These are phyloP conservation scores for Hipposideros larvatus DNA, from an alignment of 2,797 vertebrate species.

Conservation along the genomic window DNA sequence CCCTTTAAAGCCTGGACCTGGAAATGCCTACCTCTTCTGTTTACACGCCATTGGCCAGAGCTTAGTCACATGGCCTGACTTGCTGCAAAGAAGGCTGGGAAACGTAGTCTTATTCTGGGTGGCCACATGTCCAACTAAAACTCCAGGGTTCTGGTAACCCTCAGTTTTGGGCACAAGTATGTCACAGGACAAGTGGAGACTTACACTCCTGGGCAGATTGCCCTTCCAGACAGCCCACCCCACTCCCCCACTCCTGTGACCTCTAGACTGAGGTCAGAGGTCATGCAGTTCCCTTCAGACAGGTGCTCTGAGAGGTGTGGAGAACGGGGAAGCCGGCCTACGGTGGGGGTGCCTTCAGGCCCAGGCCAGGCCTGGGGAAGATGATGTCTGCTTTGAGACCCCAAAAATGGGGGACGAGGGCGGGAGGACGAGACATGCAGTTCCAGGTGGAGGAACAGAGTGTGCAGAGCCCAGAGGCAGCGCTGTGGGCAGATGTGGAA, in stretches of 20 bases:
- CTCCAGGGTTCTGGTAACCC: too few relatives aligned
- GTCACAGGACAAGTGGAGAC: neutral
- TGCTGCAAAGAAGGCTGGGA: neutral
- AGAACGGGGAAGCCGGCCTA: neutral
- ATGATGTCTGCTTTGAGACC: neutral
- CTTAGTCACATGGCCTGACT: neutral
- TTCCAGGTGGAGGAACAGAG: neutral
- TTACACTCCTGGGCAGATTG: neutral
- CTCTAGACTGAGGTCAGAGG: neutral
- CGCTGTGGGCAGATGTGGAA: fast-evolving
- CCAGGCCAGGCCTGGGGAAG: neutral
- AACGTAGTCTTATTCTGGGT: neutral
- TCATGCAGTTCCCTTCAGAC: neutral
- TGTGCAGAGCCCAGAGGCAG: neutral
- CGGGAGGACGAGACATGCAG: fast-evolving
- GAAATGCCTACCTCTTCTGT: neutral
- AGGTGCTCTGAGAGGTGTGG: neutral
- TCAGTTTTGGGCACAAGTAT: neutral
- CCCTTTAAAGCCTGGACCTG: neutral
- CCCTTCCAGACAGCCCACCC: neutral
- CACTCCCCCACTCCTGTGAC: neutral
- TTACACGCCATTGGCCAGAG: neutral
- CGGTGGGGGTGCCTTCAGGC: neutral
- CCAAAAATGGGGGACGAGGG: fast-evolving
- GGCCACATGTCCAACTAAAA: fast-evolving